Percentiles rank a stretch among this genome's conserved stretches.
These are phyloP conservation scores for Danio rerio DNA, from an alignment of 2,113 vertebrate genomes.

Conservation along the genomic window GRCz12tu NC_133182.1:74897501-74898000, in stretches of 20 bases:
- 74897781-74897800: conserved; percentile 13
- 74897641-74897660: background rate
- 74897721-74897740: conserved; percentile 22
- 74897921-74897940: conserved; percentile 8
- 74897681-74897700: conserved; percentile 48
- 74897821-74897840: conserved; percentile 51
- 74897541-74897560: background rate
- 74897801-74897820: conserved; percentile 19
- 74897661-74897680: background rate
- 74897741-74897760: conserved; percentile 20
- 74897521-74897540: background rate
- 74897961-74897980: conserved; percentile 31
- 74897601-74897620: conserved; percentile 5
- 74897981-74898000: conserved; percentile 79
- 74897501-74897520: no score
- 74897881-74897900: conserved; percentile 60
- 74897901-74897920: conserved; percentile 49
- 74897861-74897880: conserved; percentile 53
- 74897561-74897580: background rate
- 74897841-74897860: conserved; percentile 59
- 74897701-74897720: conserved; percentile 23
- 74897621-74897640: background rate
- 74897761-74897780: conserved; percentile 37
- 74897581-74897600: background rate
- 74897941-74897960: background rate